These are phyloP conservation scores for Diarsia rubi DNA, from an alignment of 2,888 invertebrate genomes.

Conservation along the genomic window DNA sequence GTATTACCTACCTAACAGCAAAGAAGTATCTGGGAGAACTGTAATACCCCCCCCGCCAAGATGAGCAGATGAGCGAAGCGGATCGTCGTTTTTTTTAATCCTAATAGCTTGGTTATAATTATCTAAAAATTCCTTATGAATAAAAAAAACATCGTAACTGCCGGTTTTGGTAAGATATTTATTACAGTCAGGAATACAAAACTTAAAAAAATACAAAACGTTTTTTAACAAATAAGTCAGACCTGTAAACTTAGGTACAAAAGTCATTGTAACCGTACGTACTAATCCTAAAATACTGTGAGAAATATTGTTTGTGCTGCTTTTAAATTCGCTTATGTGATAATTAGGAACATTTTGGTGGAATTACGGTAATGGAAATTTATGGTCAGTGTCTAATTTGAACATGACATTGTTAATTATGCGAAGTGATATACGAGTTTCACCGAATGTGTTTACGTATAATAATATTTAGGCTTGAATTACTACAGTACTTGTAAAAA, in stretches of 20 bases:
- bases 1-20: not conserved
- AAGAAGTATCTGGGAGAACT: too few relatives aligned
- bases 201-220: not conserved
- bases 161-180: not conserved
- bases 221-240: not conserved
- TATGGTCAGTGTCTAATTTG: constrained; percentile 57
- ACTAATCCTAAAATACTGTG: constrained; percentile 35
- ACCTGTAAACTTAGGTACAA: too few relatives aligned
- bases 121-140: too few relatives aligned
- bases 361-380: constrained; percentile 54
- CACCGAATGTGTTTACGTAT: not conserved
- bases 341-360: constrained; percentile 56
- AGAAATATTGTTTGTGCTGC: constrained; percentile 38
- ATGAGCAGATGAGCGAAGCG: too few relatives aligned
- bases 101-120: too few relatives aligned
- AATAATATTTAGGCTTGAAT: constrained; percentile 4
- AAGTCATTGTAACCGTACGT: not conserved
- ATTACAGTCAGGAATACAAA: not conserved
- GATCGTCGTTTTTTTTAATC: too few relatives aligned
- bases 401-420: constrained; percentile 59
- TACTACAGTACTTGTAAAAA: constrained; percentile 1
- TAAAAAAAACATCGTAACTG: not conserved
- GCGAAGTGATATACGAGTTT: constrained; percentile 41
- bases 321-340: constrained; percentile 46
- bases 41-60: too few relatives aligned